phyloP scores from a whole-genome alignment of 2,113 vertebrate species.

The Reinhardtius hippoglossoides region DNA sequence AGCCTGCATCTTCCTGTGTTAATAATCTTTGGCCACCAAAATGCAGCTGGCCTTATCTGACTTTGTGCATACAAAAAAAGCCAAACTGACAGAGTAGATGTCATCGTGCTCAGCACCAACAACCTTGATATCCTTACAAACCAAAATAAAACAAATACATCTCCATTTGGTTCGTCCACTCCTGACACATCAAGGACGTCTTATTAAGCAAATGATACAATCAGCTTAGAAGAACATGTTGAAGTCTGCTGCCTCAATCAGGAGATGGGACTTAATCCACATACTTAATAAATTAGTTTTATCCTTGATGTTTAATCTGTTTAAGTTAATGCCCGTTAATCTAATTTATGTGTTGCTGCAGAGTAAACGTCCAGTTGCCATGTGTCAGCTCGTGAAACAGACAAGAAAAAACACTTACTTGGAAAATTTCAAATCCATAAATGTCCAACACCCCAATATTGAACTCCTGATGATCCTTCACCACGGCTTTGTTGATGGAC shows the following conservation, averaged over 20 bases:
- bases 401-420: constrained; percentile 80
- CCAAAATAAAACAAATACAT: constrained; percentile 8
- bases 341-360: constrained; percentile 44
- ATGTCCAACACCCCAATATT: constrained; percentile 97
- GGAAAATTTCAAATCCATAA: constrained; percentile 99
- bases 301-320: constrained; percentile 66
- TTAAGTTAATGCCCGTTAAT: constrained; percentile 61
- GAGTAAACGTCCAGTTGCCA: constrained; percentile 1
- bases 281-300: constrained; percentile 60
- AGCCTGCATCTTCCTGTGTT: constrained; percentile 47
- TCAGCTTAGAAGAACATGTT: constrained; percentile 67
- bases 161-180: constrained; percentile 13
- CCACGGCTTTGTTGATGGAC: constrained; percentile 98
- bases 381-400: constrained; percentile 8
- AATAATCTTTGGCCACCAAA: neutral
- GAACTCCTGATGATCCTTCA: constrained; percentile 94
- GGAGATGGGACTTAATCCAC: constrained; percentile 68
- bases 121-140: constrained; percentile 6
- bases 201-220: constrained; percentile 13
- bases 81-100: neutral
- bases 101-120: neutral
- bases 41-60: constrained; percentile 17
- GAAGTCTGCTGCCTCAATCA: constrained; percentile 62
- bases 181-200: neutral
- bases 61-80: constrained; percentile 16